Percentiles rank a stretch among this genome's conserved stretches.
phyloP scores from a whole-genome alignment of 2,797 vertebrate species.

The Rhinatrema bivittatum region DNA sequence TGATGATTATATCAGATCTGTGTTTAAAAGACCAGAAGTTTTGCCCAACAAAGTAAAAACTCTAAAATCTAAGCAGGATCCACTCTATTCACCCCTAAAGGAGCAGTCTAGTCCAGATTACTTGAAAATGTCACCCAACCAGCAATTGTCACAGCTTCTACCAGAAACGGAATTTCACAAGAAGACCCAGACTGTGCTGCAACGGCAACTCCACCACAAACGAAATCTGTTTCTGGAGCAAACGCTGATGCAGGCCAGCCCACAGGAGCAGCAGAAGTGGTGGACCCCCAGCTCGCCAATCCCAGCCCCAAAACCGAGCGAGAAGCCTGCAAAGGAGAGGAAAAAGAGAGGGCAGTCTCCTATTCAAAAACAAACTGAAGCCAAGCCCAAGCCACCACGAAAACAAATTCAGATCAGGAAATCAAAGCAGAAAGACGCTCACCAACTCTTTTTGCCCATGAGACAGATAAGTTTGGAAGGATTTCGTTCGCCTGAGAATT shows the following conservation, averaged over 20 bases:
- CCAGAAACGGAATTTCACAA: slow-evolving; percentile 60
- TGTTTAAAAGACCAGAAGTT: slow-evolving; percentile 70
- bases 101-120: slow-evolving; percentile 5
- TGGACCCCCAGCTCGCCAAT: slow-evolving; percentile 38
- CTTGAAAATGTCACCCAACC: slow-evolving; percentile 16
- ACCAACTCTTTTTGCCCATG: slow-evolving; percentile 80
- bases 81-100: background rate
- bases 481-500: slow-evolving; percentile 36
- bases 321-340: slow-evolving; percentile 82
- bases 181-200: slow-evolving; percentile 86
- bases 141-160: slow-evolving; percentile 37
- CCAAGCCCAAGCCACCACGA: slow-evolving; percentile 61
- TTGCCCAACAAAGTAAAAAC: slow-evolving; percentile 24
- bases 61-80: slow-evolving; percentile 18
- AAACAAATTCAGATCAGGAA: slow-evolving; percentile 88
- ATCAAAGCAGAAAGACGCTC: slow-evolving; percentile 77
- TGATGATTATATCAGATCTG: slow-evolving; percentile 66
- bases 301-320: slow-evolving; percentile 59
- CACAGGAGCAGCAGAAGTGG: slow-evolving; percentile 75
- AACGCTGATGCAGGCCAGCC: slow-evolving; percentile 33
- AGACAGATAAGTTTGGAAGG: slow-evolving; percentile 71
- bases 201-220: slow-evolving; percentile 93
- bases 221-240: slow-evolving; percentile 83
- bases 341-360: slow-evolving; percentile 68
- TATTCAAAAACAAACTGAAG: slow-evolving; percentile 48